These are phyloP conservation scores for Callinectes sapidus DNA, from an alignment of 2,888 invertebrate genomes.

Conservation along the genomic window DNA sequence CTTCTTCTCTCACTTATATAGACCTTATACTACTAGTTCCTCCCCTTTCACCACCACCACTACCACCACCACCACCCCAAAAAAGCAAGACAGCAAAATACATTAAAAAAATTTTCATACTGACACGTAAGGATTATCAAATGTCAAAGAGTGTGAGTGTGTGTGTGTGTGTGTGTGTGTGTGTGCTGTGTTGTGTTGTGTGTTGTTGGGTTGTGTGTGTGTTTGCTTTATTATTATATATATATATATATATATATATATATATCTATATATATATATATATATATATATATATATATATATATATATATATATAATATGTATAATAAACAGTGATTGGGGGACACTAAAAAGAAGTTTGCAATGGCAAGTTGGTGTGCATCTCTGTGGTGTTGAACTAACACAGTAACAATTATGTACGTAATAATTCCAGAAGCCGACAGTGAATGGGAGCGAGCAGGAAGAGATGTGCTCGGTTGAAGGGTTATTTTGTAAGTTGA, in stretches of 20 bases:
- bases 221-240: too few relatives aligned
- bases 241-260: constrained; percentile 1
- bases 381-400: neutral
- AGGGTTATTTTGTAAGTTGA: constrained; percentile 54
- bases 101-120: neutral
- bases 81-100: neutral
- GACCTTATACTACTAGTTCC: neutral
- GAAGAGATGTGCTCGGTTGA: constrained; percentile 50
- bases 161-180: neutral
- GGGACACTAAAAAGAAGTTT: constrained; percentile 32
- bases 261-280: neutral
- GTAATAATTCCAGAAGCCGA: constrained; percentile 44
- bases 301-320: neutral
- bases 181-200: too few relatives aligned
- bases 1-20: neutral
- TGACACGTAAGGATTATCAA: neutral
- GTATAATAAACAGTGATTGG: neutral
- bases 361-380: neutral
- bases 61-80: neutral
- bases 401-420: constrained; percentile 26
- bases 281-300: neutral
- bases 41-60: neutral
- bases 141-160: too few relatives aligned
- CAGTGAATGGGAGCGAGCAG: constrained; percentile 32
- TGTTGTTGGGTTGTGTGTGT: neutral